These are phyloP conservation scores for Brevipalpus yothersi DNA, from an alignment of 1,140 invertebrate genomes.

Conservation along the genomic window DNA sequence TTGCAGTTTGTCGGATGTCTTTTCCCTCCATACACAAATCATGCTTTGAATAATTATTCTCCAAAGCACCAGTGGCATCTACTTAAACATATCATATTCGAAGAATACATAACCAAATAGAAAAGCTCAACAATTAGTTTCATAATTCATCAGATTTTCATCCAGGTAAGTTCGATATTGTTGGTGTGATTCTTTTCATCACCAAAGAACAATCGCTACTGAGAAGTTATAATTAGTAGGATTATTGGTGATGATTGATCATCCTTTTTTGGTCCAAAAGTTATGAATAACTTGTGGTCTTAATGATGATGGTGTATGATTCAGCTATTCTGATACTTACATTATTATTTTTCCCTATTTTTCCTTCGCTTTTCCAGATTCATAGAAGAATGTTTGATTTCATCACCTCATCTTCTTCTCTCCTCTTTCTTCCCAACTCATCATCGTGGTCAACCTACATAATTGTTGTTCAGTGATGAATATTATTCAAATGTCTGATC, in stretches of 20 bases:
- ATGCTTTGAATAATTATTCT: too few species aligned
- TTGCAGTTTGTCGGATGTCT: too few species aligned
- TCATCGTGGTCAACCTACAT: not conserved
- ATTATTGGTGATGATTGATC: too few species aligned
- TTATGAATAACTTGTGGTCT: not conserved
- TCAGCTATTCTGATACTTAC: not conserved
- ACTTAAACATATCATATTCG: not conserved
- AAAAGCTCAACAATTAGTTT: not conserved
- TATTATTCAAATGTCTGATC: constrained; percentile 29
- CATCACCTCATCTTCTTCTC: not conserved
- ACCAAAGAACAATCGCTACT: too few species aligned
- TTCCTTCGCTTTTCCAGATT: not conserved
- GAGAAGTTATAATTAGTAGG: too few species aligned
- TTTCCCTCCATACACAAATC: too few species aligned
- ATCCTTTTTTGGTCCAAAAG: too few species aligned
- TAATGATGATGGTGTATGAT: not conserved
- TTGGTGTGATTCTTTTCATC: too few species aligned
- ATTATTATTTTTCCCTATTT: not conserved
- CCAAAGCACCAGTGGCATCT: not conserved
- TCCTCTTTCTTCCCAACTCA: not conserved
- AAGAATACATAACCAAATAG: not conserved
- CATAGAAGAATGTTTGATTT: not conserved
- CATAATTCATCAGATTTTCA: not conserved
- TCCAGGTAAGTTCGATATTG: too few species aligned
- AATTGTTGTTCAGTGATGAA: not conserved